Percentiles rank a stretch among this genome's conserved stretches.
Conservation (phyloP, 2,888 invertebrate species). For the Drosophila limbata region DNA sequence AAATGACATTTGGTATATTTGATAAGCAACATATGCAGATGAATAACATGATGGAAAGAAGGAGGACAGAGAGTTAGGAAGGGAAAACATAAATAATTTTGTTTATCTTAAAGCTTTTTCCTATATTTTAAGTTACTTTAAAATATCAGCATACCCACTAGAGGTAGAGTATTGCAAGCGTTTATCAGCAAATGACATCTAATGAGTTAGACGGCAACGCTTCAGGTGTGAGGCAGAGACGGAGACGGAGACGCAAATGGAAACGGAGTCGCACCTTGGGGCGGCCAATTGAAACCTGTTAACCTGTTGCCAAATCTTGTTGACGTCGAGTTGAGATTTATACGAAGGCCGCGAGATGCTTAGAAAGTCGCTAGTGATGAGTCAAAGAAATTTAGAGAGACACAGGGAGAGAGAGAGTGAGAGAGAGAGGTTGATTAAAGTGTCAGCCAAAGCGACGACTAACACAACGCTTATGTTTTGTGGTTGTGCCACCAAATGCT, state of each 20-base stretch:
- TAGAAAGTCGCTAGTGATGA: conserved; percentile 65
- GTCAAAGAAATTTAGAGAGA: conserved; percentile 42
- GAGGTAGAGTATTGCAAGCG: conserved; percentile 42
- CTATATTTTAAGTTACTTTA: too few relatives aligned
- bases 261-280: conserved; percentile 61
- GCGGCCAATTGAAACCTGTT: conserved; percentile 66
- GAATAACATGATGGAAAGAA: too few relatives aligned
- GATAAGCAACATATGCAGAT: too few relatives aligned
- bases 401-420: background rate
- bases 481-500: conserved; percentile 32
- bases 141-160: background rate
- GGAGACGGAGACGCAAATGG: conserved; percentile 21
- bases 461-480: conserved; percentile 37
- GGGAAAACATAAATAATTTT: too few relatives aligned
- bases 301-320: conserved; percentile 75
- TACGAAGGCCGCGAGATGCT: conserved; percentile 43
- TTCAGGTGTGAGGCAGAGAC: conserved; percentile 59
- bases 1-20: too few relatives aligned
- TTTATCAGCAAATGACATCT: conserved; percentile 80
- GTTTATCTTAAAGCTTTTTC: too few relatives aligned
- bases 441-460: conserved; percentile 28
- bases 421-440: conserved; percentile 1
- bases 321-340: conserved; percentile 36
- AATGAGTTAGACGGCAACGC: conserved; percentile 73
- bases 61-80: too few relatives aligned